Percentiles rank a stretch among this genome's conserved stretches.
These are phyloP conservation scores for Endotricha flammealis DNA, from an alignment of 2,888 invertebrate species.

Conservation along the genomic window DNA sequence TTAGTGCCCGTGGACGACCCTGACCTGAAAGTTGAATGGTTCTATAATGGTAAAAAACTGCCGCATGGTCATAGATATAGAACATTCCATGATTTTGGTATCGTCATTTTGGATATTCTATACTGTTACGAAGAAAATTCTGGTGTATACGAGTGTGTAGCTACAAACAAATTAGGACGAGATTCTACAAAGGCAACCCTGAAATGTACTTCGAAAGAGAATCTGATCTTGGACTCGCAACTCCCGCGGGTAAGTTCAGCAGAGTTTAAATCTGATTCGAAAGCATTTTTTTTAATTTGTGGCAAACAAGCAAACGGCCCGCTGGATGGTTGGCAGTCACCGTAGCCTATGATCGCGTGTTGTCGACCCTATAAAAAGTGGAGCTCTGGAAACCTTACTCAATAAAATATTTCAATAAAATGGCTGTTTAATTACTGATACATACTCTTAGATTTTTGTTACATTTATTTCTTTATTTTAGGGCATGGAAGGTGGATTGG, in stretches of 20 bases:
- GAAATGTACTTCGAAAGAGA: conserved; percentile 92
- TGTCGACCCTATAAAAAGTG: too few species aligned
- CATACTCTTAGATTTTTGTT: too few species aligned
- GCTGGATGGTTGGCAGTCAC: too few species aligned
- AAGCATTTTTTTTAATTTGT: not conserved
- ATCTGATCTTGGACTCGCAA: conserved; percentile 94
- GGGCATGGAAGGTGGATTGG: conserved; percentile 96
- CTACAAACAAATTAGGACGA: conserved; percentile 93
- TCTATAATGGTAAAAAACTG: conserved; percentile 93
- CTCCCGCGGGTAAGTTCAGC: conserved; percentile 85
- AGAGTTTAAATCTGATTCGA: not conserved
- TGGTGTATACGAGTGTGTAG: conserved; percentile 95
- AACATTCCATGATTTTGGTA: conserved; percentile 98
- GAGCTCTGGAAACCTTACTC: too few species aligned
- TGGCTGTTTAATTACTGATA: conserved; percentile 1
- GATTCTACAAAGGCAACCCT: conserved; percentile 91
- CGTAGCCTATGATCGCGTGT: too few species aligned
- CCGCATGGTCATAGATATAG: conserved; percentile 97
- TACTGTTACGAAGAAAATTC: conserved; percentile 98
- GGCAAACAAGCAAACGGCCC: too few species aligned
- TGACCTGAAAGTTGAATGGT: conserved; percentile 96
- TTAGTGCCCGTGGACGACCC: conserved; percentile 97
- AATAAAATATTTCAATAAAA: too few species aligned
- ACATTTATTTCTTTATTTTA: conserved; percentile 37
- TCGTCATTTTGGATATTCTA: conserved; percentile 95